Percentiles rank a stretch among this genome's conserved stretches.
Evolutionary conservation across 2,888 invertebrate species (phyloP).

Genomic region (Ophion costatus): DNA sequence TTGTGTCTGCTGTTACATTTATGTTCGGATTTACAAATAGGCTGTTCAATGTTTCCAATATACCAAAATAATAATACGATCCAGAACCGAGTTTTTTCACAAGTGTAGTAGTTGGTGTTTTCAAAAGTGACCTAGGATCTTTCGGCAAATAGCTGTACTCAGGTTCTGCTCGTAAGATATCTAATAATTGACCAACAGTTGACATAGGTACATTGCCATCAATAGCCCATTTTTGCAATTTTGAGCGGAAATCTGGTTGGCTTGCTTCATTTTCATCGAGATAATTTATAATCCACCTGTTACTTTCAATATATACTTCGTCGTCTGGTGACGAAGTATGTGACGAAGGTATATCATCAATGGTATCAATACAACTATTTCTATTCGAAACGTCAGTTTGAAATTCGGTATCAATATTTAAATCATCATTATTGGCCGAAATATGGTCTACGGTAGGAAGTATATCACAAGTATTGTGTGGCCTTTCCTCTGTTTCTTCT

Average conservation of each 20-base stretch:
- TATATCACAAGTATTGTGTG: no score
- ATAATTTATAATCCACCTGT: neutral
- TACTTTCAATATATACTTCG: no score
- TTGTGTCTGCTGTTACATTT: constrained; percentile 21
- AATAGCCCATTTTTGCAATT: constrained; percentile 34
- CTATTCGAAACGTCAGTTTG: no score
- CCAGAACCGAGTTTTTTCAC: constrained; percentile 24
- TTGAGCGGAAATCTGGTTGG: constrained; percentile 13
- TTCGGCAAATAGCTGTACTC: constrained; percentile 40
- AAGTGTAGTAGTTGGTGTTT: constrained; percentile 31
- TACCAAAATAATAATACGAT: constrained; percentile 48
- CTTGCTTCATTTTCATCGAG: constrained; percentile 8
- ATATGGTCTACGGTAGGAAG: no score
- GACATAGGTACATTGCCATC: constrained; percentile 41
- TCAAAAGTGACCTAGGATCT: constrained; percentile 61
- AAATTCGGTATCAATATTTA: no score
- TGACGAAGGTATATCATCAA: no score
- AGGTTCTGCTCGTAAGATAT: constrained; percentile 49
- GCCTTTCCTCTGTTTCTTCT: no score
- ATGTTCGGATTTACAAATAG: constrained; percentile 35
- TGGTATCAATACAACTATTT: no score
- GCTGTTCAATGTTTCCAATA: constrained; percentile 23
- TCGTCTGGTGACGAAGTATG: no score
- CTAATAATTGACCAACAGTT: constrained; percentile 39
- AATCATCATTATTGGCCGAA: no score